phyloP scores from a whole-genome alignment of 2,113 vertebrate genomes.

The cattle (Bos taurus) region DNA sequence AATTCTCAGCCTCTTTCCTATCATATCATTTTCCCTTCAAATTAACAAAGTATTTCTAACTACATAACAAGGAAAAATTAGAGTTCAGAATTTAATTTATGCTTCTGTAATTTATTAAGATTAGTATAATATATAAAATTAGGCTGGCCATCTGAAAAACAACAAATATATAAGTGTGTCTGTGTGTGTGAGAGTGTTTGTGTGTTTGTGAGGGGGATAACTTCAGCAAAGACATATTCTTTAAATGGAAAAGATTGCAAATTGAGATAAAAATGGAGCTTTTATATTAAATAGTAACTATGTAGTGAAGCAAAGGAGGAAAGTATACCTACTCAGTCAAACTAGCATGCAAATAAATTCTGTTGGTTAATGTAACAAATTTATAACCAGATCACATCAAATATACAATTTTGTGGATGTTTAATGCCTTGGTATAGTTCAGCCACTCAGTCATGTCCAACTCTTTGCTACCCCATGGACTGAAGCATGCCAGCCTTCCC shows the following conservation, averaged over 20 bases:
- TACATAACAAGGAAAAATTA: neutral
- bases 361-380: neutral
- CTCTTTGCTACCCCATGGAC: neutral
- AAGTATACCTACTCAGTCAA: neutral
- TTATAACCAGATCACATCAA: neutral
- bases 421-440: neutral
- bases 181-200: neutral
- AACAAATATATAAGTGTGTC: fast-evolving
- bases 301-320: neutral
- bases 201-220: neutral
- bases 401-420: neutral
- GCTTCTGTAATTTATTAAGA: neutral
- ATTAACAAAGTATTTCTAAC: neutral
- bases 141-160: neutral
- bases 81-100: neutral
- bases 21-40: neutral
- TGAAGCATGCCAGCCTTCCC: fast-evolving
- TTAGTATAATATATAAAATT: neutral
- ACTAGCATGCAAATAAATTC: neutral
- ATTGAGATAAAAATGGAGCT: neutral
- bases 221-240: neutral
- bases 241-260: neutral
- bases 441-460: neutral
- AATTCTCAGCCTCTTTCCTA: neutral
- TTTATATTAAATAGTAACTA: neutral